phyloP scores from a whole-genome alignment of 2,113 vertebrate genomes.

The Pygoscelis adeliae region DNA sequence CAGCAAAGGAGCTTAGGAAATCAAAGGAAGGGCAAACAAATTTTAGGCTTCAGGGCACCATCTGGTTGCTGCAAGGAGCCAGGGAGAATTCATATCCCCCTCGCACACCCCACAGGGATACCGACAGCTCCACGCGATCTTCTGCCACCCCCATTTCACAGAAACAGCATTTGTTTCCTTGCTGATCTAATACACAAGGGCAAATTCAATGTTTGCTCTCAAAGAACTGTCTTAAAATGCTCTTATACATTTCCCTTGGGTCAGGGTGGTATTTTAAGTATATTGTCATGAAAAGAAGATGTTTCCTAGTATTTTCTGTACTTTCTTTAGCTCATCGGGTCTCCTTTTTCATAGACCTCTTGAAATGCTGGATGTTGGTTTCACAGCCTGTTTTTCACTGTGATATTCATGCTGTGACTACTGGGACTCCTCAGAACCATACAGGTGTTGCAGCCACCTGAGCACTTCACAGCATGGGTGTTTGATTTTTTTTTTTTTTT shows the following conservation, averaged over 20 bases:
- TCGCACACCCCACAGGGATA: background rate
- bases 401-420: background rate
- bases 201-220: slow-evolving; percentile 8
- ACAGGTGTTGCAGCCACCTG: background rate
- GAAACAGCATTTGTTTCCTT: background rate
- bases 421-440: background rate
- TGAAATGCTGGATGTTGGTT: background rate
- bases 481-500: background rate
- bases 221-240: slow-evolving; percentile 20
- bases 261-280: background rate
- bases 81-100: background rate
- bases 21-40: background rate
- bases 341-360: background rate
- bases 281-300: background rate
- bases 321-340: background rate
- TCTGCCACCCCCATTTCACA: background rate
- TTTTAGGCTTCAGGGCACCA: slow-evolving; percentile 21
- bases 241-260: background rate
- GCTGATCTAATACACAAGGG: background rate
- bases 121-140: background rate
- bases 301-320: background rate
- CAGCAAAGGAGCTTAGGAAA: background rate
- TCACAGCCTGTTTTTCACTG: background rate
- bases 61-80: background rate
- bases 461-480: background rate